Conservation (phyloP, 2,113 vertebrate species). For the Telmatochromis brichardi region DNA sequence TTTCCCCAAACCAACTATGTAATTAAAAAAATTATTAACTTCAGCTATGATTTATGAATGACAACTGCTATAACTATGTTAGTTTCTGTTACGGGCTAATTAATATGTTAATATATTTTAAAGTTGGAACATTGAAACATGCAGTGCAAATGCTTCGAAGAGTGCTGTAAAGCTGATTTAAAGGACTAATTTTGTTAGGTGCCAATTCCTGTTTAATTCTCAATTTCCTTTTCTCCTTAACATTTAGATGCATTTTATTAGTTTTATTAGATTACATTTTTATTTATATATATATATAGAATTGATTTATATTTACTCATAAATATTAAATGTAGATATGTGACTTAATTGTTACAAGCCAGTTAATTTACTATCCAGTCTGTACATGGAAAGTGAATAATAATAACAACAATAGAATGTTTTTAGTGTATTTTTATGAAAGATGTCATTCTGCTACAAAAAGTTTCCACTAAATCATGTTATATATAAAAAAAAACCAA, state of each 20-base stretch:
- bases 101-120: not conserved
- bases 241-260: not conserved
- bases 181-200: not conserved
- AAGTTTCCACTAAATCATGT: not conserved
- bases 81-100: not conserved
- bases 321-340: not conserved
- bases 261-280: not conserved
- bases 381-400: not conserved
- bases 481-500: no score
- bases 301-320: not conserved
- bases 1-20: accelerated
- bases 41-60: not conserved
- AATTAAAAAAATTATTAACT: not conserved
- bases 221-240: not conserved
- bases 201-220: not conserved
- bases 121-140: not conserved
- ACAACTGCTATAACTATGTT: not conserved
- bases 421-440: not conserved
- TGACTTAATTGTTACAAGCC: not conserved
- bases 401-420: not conserved
- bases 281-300: not conserved
- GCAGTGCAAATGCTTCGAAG: accelerated
- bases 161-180: not conserved
- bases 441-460: not conserved
- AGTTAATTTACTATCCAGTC: not conserved